Conservation (phyloP, 2,797 vertebrate species). For the Melanotaenia maccullochi region DNA sequence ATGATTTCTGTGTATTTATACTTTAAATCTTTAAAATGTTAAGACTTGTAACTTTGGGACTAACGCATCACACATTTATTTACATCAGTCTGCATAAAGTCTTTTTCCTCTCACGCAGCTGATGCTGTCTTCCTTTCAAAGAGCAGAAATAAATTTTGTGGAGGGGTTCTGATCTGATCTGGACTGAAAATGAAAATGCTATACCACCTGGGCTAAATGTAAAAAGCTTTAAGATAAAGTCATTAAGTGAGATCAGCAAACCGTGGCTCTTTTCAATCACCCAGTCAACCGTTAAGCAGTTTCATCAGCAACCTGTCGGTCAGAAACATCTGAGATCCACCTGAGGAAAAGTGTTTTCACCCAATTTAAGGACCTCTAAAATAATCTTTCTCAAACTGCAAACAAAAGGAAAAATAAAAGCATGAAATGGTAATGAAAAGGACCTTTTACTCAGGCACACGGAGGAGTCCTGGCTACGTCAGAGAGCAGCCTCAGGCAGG, state of each 20-base stretch:
- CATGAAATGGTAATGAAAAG: neutral
- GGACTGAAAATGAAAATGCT: no score
- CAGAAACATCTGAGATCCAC: slow-evolving; percentile 5
- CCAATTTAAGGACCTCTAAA: neutral
- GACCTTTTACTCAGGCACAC: neutral
- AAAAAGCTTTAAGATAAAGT: slow-evolving; percentile 7
- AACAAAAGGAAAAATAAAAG: neutral
- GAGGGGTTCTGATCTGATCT: neutral
- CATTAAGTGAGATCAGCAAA: slow-evolving; percentile 20
- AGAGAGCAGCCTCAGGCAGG: slow-evolving; percentile 38
- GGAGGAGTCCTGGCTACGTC: slow-evolving; percentile 21
- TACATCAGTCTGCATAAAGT: neutral
- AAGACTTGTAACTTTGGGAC: neutral
- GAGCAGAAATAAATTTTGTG: neutral
- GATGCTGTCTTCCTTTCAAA: neutral
- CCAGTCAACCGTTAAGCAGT: slow-evolving; percentile 12
- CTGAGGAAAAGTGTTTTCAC: neutral
- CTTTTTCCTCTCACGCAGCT: neutral
- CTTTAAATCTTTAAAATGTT: neutral
- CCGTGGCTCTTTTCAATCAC: slow-evolving; percentile 18
- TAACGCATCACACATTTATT: neutral
- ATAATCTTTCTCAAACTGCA: slow-evolving; percentile 6
- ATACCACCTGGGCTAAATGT: neutral
- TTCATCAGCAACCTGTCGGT: slow-evolving; percentile 36
- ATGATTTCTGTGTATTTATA: neutral